Conservation (phyloP, 2,113 vertebrate species). For the Saccopteryx bilineata region DNA sequence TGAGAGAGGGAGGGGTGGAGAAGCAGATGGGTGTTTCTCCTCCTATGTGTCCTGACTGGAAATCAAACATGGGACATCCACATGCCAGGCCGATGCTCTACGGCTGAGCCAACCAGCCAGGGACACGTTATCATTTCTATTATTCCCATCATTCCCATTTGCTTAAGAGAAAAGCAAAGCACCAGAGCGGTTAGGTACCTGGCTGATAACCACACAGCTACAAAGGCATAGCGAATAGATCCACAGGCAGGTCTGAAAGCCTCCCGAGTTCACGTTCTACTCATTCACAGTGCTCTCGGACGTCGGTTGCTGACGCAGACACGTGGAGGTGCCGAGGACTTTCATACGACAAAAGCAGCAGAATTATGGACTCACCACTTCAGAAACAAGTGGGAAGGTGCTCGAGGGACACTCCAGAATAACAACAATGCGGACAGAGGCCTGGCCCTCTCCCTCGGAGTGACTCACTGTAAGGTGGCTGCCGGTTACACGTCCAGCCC, state of each 20-base stretch:
- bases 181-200: not conserved
- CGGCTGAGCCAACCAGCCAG: too few relatives aligned
- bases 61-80: too few relatives aligned
- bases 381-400: not conserved
- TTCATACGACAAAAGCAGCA: not conserved
- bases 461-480: not conserved
- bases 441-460: too few relatives aligned
- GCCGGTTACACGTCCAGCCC: not conserved
- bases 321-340: not conserved
- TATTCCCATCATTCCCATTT: not conserved
- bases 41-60: too few relatives aligned
- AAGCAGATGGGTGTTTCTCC: too few relatives aligned
- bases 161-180: not conserved
- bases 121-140: not conserved
- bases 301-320: not conserved
- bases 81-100: too few relatives aligned
- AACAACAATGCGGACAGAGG: not conserved
- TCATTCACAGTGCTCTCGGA: not conserved
- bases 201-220: not conserved
- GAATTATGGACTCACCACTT: not conserved
- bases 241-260: not conserved
- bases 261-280: not conserved
- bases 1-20: too few relatives aligned
- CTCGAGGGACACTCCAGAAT: not conserved
- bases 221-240: not conserved